A percentile compares a stretch with the other conserved stretches of the same genome.
phyloP scores from a whole-genome alignment of 2,797 vertebrate species.

The Amphiprion clarkii region DNA sequence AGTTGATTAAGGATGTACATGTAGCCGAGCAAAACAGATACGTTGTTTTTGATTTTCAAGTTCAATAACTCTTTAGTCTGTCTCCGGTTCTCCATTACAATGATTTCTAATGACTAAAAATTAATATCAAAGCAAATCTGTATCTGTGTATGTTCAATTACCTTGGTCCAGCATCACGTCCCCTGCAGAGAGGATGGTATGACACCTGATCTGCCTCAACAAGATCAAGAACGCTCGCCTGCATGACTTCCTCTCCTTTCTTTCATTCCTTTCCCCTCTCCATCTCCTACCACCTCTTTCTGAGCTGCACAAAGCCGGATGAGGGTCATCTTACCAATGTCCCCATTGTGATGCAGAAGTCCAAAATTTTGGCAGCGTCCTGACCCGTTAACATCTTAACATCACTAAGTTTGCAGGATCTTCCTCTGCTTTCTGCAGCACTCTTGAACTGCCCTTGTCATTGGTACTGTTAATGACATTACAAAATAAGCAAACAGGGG shows the following conservation, averaged over 20 bases:
- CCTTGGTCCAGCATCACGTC: constrained; percentile 12
- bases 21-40: constrained; percentile 48
- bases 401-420: constrained; percentile 64
- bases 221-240: constrained; percentile 48
- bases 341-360: constrained; percentile 75
- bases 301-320: constrained; percentile 77
- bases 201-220: constrained; percentile 61
- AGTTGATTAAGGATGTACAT: constrained; percentile 58
- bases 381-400: constrained; percentile 74
- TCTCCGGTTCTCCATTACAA: neutral
- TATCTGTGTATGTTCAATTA: constrained; percentile 26
- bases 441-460: constrained; percentile 17
- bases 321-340: constrained; percentile 81
- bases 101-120: neutral
- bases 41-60: constrained; percentile 36
- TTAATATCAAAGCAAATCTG: neutral
- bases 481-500: constrained; percentile 6
- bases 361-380: constrained; percentile 71
- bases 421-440: constrained; percentile 52
- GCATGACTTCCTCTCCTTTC: constrained; percentile 73
- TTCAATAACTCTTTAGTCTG: constrained; percentile 19
- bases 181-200: constrained; percentile 37
- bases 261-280: constrained; percentile 71
- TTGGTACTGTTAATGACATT: constrained; percentile 18
- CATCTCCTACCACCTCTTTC: constrained; percentile 66